Conservation (phyloP, 2,888 invertebrate genomes). For the Psococerastis gibbosa region DNA sequence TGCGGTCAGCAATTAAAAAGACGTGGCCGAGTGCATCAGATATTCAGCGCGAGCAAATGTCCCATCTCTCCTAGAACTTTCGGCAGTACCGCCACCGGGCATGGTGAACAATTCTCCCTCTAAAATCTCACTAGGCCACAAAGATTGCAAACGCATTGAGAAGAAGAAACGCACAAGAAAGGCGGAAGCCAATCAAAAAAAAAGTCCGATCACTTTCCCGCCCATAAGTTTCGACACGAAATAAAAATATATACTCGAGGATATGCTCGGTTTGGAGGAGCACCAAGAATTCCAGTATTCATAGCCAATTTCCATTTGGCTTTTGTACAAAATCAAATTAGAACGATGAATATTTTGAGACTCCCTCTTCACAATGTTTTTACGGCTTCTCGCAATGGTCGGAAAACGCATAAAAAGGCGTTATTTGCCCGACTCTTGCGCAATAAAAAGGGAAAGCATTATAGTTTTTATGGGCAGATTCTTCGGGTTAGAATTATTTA, state of each 20-base stretch:
- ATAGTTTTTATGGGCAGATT: neutral
- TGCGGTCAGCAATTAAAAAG: too few relatives aligned
- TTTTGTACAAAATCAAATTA: constrained; percentile 9
- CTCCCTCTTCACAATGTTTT: neutral
- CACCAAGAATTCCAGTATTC: constrained; percentile 11
- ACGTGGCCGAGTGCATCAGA: too few relatives aligned
- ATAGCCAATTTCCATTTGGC: constrained; percentile 11
- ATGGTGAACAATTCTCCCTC: too few relatives aligned
- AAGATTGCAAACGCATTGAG: too few relatives aligned
- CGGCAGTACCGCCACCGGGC: too few relatives aligned
- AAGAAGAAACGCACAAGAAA: too few relatives aligned
- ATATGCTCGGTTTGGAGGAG: constrained; percentile 8
- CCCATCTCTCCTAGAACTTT: too few relatives aligned
- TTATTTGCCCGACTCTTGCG: neutral
- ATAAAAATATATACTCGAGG: neutral
- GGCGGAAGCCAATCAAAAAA: too few relatives aligned
- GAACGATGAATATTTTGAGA: constrained; percentile 8
- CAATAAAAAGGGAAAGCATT: neutral
- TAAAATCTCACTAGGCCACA: too few relatives aligned
- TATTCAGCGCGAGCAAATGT: too few relatives aligned
- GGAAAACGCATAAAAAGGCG: neutral
- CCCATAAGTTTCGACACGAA: too few relatives aligned
- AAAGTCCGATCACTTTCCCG: too few relatives aligned
- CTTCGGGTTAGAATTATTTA: neutral
- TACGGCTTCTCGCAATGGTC: neutral